phyloP scores from a whole-genome alignment of 2,113 vertebrate species.

The Pyxicephalus adspersus region DNA sequence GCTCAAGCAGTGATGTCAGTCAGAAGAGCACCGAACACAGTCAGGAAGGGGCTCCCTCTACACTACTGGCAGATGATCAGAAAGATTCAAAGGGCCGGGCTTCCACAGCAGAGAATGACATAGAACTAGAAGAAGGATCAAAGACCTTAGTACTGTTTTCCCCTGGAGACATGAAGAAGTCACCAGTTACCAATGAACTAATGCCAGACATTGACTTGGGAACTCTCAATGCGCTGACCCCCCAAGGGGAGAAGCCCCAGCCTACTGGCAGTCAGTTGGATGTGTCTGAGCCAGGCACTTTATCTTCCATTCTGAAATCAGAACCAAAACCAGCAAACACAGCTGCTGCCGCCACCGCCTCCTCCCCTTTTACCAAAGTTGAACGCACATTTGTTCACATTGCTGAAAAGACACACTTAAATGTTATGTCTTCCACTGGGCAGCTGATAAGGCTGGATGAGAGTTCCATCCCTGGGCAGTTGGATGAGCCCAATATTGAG shows the following conservation, averaged over 20 bases:
- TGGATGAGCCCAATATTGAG: conserved; percentile 67
- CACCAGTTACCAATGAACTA: conserved; percentile 78
- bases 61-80: conserved; percentile 89
- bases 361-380: conserved; percentile 94
- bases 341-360: conserved; percentile 72
- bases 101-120: conserved; percentile 85
- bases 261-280: conserved; percentile 79
- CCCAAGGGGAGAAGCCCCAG: conserved; percentile 78
- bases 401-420: conserved; percentile 91
- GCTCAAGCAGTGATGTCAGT: conserved; percentile 87
- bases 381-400: conserved; percentile 95
- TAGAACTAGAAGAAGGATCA: conserved; percentile 91
- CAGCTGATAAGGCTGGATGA: conserved; percentile 75
- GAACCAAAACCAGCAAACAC: conserved; percentile 78
- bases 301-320: conserved; percentile 85
- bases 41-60: conserved; percentile 90
- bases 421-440: conserved; percentile 89
- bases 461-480: conserved; percentile 62
- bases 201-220: conserved; percentile 81
- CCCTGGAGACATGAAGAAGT: conserved; percentile 92
- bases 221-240: conserved; percentile 75
- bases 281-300: conserved; percentile 81
- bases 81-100: conserved; percentile 79
- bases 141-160: conserved; percentile 95
- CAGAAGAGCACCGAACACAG: conserved; percentile 88